These are phyloP conservation scores for Chaetogeoica ovagalla DNA, from an alignment of 2,888 invertebrate genomes.

Conservation along the genomic window DNA sequence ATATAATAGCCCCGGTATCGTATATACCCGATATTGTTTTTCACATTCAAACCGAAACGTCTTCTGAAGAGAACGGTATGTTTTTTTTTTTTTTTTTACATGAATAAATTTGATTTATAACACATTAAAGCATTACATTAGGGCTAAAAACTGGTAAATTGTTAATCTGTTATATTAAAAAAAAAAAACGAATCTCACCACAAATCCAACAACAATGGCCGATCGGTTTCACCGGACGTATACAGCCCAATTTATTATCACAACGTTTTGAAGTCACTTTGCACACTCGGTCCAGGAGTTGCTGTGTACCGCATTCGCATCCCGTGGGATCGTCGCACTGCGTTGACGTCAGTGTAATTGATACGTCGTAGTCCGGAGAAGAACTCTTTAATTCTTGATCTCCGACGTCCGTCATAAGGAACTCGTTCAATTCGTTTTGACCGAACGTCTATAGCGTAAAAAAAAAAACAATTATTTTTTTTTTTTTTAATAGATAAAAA, in stretches of 20 bases:
- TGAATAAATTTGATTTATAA: too few relatives aligned
- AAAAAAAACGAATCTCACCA: conserved; percentile 55
- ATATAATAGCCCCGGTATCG: too few relatives aligned
- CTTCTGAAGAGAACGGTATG: too few relatives aligned
- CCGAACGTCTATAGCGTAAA: conserved; percentile 37
- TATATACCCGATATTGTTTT: too few relatives aligned
- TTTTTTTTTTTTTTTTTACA: too few relatives aligned
- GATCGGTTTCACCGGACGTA: conserved; percentile 55
- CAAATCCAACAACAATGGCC: conserved; percentile 56
- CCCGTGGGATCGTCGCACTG: conserved; percentile 52
- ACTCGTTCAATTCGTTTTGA: conserved; percentile 49
- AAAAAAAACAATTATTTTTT: too few relatives aligned
- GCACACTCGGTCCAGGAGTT: conserved; percentile 54
- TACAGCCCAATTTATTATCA: conserved; percentile 51
- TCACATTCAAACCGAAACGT: too few relatives aligned
- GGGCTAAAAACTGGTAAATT: too few relatives aligned
- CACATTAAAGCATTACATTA: too few relatives aligned
- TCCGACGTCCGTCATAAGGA: conserved; percentile 46
- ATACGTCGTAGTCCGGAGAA: conserved; percentile 10
- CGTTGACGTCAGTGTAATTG: conserved; percentile 40
- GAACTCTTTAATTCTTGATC: conserved; percentile 48
- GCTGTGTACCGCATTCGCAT: conserved; percentile 55
- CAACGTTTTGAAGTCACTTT: conserved; percentile 47
- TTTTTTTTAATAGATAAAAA: too few relatives aligned
- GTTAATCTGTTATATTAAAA: too few relatives aligned